phyloP scores from a whole-genome alignment of 2,888 invertebrate genomes.

The Phrixothrix hirtus region DNA sequence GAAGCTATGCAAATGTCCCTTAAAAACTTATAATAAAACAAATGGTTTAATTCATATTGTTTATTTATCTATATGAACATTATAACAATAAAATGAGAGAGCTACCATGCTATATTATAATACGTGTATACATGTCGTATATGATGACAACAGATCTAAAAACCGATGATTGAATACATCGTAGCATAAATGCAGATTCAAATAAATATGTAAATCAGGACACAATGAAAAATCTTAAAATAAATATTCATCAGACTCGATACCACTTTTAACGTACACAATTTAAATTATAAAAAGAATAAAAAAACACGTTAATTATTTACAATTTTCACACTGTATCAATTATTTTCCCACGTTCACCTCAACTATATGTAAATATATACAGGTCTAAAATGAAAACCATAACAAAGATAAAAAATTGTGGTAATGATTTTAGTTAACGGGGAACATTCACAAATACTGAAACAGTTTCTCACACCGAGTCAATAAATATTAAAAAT shows the following conservation, averaged over 20 bases:
- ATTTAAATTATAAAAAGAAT: constrained; percentile 33
- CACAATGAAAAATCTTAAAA: constrained; percentile 49
- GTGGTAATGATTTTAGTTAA: constrained; percentile 27
- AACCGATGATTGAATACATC: too few species aligned
- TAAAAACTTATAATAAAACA: constrained; percentile 5
- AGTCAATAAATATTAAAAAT: constrained; percentile 4
- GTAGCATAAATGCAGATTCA: constrained; percentile 41
- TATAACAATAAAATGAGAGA: constrained; percentile 57
- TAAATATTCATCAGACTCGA: constrained; percentile 54
- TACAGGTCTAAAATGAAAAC: constrained; percentile 27
- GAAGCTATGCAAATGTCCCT: neutral
- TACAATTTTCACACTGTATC: constrained; percentile 29
- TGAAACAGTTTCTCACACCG: neutral
- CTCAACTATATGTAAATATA: constrained; percentile 23
- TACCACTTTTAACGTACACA: constrained; percentile 48
- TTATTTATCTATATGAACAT: constrained; percentile 58
- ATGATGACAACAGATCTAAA: constrained; percentile 52
- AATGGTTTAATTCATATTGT: constrained; percentile 45
- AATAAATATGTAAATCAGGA: constrained; percentile 43
- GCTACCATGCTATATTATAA: constrained; percentile 54
- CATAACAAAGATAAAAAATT: constrained; percentile 26
- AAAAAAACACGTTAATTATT: constrained; percentile 39
- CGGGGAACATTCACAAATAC: neutral
- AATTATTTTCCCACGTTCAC: constrained; percentile 19
- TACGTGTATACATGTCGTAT: constrained; percentile 52